Evolutionary conservation across 2,113 vertebrate species (phyloP), one percentile per base, ranked within the genome.

Genomic region (Halichoeres trimaculatus): DNA sequence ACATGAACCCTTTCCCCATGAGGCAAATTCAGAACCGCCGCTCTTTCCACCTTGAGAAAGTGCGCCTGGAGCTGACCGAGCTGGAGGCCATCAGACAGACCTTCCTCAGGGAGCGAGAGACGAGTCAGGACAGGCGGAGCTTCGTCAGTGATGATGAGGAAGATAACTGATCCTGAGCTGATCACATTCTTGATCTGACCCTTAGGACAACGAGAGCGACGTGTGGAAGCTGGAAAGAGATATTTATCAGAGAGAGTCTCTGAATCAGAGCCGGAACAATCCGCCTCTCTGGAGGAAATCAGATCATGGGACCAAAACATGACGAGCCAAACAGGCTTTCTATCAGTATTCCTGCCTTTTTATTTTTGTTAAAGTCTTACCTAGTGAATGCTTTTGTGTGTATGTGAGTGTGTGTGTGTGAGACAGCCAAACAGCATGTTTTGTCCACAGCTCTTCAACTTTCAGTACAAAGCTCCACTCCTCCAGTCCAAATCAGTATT

Each of bases 1-100:
- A 97, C 88, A 97, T 99, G 94, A 99, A 99, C 83, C 98, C 98
- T 0, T 99, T 99, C 74, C 98, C 98, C 0, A 89, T 99, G 90
- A 94, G 96, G 19, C 97, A 97, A 90, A 99, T 99, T 87, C 95
- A 97, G 74, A 99, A 97, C 92, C 94, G 97, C 8, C 95, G 97
- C 9, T 81, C 95, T 16, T 96, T 94, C 84, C 98, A 99, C 88
- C 81, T 99, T 93, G 98, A 99, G 91, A 98, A 98, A 62, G 98
- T 99, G 11, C 96, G 97, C 0, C 94, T 97, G 5, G 98, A 99
- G 78, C 93, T 99, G 62, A 97, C 95, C 0, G 97, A 99, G 81
- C 94, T 99, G 70, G 98, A 99, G 79, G 95, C 96, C 73, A 98
- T 99, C 63, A 93, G 98, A 0, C 96, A 98, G 88, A 98, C 98